Evolutionary conservation across 2,888 invertebrate genomes (phyloP).

Genomic region (Phytoseiulus persimilis): DNA sequence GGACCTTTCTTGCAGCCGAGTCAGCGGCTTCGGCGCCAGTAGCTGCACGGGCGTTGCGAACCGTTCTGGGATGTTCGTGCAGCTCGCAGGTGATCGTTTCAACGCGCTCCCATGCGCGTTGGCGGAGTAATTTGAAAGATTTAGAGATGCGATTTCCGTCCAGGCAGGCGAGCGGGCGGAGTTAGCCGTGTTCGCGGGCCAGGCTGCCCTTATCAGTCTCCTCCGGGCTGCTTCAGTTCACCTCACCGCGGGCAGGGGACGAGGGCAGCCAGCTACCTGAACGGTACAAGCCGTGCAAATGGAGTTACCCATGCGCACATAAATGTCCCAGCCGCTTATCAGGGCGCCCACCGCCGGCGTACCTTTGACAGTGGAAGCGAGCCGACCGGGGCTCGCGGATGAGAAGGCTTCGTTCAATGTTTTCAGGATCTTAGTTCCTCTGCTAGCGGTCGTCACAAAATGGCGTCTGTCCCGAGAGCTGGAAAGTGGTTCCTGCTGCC

Average conservation of each 20-base stretch:
- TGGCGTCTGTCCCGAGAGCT: background rate
- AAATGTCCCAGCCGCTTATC: background rate
- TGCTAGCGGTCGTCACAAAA: background rate
- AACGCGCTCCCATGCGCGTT: background rate
- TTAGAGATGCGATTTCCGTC: background rate
- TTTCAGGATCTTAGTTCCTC: background rate
- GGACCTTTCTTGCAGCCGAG: too few species aligned
- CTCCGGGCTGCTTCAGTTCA: background rate
- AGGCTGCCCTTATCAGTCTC: background rate
- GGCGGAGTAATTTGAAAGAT: background rate
- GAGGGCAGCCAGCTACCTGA: background rate
- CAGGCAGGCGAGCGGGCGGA: background rate
- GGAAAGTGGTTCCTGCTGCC: background rate
- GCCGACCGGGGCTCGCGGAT: background rate
- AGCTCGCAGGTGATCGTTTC: background rate
- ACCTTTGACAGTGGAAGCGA: background rate
- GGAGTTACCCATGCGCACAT: background rate
- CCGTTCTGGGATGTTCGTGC: background rate
- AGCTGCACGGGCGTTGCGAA: too few species aligned
- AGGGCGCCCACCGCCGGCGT: background rate
- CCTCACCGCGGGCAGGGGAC: background rate
- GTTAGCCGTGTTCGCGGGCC: background rate
- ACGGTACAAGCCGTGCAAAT: conserved; percentile 5
- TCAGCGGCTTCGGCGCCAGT: too few species aligned
- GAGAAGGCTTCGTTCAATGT: background rate